A percentile compares a stretch with the other conserved stretches of the same genome.
These are phyloP conservation scores for Oikopleura vanhoeffeni DNA, from an alignment of 23 tunicate species.

Conservation along the genomic window DNA sequence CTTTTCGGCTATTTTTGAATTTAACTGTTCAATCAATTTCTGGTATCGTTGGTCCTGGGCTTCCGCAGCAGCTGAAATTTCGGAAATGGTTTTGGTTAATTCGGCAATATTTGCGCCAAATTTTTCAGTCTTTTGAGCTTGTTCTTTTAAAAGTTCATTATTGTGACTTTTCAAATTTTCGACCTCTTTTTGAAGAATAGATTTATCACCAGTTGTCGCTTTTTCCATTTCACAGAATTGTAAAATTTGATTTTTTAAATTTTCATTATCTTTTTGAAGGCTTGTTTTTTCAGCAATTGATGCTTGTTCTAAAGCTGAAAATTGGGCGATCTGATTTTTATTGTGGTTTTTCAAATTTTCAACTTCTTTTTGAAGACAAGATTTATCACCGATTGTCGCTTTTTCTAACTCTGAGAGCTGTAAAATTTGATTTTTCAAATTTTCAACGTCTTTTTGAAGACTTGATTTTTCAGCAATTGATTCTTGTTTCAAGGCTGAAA, in stretches of 20 bases:
- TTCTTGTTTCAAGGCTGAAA: no score
- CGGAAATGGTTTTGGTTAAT: neutral
- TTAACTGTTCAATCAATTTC: neutral
- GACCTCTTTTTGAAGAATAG: no score
- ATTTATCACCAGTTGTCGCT: constrained; percentile 8
- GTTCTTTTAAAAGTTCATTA: neutral
- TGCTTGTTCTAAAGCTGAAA: no score
- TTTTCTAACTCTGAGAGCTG: neutral
- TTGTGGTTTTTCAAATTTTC: neutral
- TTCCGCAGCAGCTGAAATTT: neutral
- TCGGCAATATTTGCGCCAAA: neutral
- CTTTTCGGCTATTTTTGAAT: no score
- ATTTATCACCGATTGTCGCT: neutral
- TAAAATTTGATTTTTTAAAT: neutral
- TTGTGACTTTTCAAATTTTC: neutral
- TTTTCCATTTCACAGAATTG: neutral
- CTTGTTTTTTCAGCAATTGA: neutral
- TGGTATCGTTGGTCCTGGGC: neutral
- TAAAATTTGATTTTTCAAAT: neutral
- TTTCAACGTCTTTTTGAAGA: neutral
- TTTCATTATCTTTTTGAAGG: neutral
- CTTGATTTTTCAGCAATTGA: neutral
- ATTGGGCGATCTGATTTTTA: no score
- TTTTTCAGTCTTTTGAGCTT: neutral
- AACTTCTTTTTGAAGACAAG: no score